Percentiles rank a stretch among this genome's conserved stretches.
Evolutionary conservation across 1,140 invertebrate species (phyloP).

Genomic region (Brachionus sp.): DNA sequence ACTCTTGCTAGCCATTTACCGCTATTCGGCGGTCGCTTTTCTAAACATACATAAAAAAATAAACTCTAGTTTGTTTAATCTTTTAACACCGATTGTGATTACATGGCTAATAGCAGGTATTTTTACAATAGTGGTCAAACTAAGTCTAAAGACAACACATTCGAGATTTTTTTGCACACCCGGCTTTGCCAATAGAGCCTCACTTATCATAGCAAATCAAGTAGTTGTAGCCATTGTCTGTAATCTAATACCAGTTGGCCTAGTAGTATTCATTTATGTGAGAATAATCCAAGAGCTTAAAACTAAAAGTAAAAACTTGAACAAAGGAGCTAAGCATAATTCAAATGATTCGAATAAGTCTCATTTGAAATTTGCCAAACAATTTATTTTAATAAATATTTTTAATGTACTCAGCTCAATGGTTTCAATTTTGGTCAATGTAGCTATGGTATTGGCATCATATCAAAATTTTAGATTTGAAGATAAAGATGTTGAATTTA

Average conservation of each 20-base stretch:
- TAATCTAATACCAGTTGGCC: neutral
- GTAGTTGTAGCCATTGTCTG: neutral
- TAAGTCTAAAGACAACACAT: neutral
- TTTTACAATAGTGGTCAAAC: neutral
- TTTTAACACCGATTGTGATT: neutral
- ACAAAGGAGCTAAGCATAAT: neutral
- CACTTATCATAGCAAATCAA: neutral
- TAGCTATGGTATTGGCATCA: neutral
- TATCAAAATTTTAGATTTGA: neutral
- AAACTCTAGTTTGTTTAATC: neutral
- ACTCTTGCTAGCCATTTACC: neutral
- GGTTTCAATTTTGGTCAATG: neutral
- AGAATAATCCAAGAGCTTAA: neutral
- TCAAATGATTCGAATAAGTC: neutral
- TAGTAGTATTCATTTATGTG: neutral
- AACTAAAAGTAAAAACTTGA: neutral
- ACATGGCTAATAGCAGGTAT: neutral
- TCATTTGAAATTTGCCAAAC: constrained; percentile 7
- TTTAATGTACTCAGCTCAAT: neutral
- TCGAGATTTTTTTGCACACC: neutral
- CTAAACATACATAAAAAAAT: neutral
- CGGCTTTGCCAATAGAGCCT: neutral
- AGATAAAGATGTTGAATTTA: neutral
- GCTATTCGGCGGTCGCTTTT: neutral
- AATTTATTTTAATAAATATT: neutral